Evolutionary conservation across 1,140 invertebrate species (phyloP).

Genomic region (Oedothorax gibbosus): DNA sequence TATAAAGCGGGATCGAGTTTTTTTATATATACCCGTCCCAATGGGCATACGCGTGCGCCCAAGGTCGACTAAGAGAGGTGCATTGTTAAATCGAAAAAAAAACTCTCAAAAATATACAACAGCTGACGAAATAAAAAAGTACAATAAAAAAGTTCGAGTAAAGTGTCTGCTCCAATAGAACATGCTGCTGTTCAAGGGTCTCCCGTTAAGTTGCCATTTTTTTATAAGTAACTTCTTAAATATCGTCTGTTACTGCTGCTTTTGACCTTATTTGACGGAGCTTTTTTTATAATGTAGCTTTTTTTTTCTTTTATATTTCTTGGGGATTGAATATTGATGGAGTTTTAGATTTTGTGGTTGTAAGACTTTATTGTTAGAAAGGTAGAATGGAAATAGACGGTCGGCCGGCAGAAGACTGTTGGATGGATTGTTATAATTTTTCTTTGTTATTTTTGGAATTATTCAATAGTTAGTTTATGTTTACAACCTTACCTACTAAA

Average conservation of each 20-base stretch:
- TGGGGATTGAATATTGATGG: slow-evolving; percentile 19
- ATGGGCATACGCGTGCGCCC: not conserved
- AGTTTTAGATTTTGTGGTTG: not conserved
- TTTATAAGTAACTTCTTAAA: slow-evolving; percentile 36
- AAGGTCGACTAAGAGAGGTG: slow-evolving; percentile 19
- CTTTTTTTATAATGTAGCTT: not conserved
- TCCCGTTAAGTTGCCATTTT: slow-evolving; percentile 29
- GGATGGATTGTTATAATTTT: too few relatives aligned
- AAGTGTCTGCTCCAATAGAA: slow-evolving; percentile 25
- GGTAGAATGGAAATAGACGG: too few relatives aligned
- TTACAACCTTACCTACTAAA: too few relatives aligned
- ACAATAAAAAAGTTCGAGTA: slow-evolving; percentile 6
- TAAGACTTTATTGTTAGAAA: too few relatives aligned
- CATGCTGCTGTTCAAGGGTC: slow-evolving; percentile 27
- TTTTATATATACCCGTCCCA: too few relatives aligned
- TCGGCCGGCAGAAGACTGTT: too few relatives aligned
- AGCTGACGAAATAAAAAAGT: slow-evolving; percentile 7
- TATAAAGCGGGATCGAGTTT: too few relatives aligned
- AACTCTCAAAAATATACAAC: slow-evolving; percentile 10
- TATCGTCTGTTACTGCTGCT: slow-evolving; percentile 23
- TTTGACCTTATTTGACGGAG: slow-evolving; percentile 36
- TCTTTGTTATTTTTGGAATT: too few relatives aligned
- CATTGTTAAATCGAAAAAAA: slow-evolving; percentile 7
- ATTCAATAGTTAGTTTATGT: too few relatives aligned
- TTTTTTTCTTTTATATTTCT: not conserved